Conservation (phyloP, 2,797 vertebrate genomes). For the Martes flavigula region DNA sequence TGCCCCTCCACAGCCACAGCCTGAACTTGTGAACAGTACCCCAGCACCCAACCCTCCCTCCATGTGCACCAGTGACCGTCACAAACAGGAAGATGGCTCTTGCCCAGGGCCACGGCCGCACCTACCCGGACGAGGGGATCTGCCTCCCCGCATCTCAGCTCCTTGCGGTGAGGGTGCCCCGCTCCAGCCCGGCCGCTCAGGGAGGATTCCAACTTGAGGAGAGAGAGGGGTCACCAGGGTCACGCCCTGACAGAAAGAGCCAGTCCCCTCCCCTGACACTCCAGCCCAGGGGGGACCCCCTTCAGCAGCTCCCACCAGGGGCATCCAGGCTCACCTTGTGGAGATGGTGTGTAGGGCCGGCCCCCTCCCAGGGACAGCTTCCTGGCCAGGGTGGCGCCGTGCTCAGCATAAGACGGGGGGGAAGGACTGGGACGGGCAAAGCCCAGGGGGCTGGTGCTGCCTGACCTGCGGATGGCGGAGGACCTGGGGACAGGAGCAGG, state of each 20-base stretch:
- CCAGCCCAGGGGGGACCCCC: not conserved
- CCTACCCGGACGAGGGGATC: slow-evolving; percentile 81
- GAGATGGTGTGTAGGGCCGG: slow-evolving; percentile 88
- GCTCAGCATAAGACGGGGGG: slow-evolving; percentile 86
- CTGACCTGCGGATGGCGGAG: slow-evolving; percentile 84
- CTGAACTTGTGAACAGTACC: not conserved
- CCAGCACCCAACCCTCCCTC: not conserved
- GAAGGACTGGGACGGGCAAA: slow-evolving; percentile 88
- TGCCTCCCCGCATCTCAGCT: slow-evolving; percentile 80
- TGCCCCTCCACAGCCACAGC: no score
- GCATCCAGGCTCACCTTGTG: slow-evolving; percentile 85
- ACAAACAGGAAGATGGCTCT: not conserved
- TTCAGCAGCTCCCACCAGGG: no score
- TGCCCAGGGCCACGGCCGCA: not conserved
- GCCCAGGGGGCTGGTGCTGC: slow-evolving; percentile 84
- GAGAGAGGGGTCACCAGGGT: not conserved
- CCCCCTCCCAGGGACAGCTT: slow-evolving; percentile 87
- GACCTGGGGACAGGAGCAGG: slow-evolving; percentile 81
- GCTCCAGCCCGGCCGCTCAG: slow-evolving; percentile 87
- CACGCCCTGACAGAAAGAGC: not conserved
- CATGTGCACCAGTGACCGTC: not conserved
- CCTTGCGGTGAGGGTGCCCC: slow-evolving; percentile 81
- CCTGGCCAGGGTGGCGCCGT: slow-evolving; percentile 80
- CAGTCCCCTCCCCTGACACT: rapidly evolving
- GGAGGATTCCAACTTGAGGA: slow-evolving; percentile 90